phyloP scores from a whole-genome alignment of 2,888 invertebrate genomes.

The Priocnemis perturbator region DNA sequence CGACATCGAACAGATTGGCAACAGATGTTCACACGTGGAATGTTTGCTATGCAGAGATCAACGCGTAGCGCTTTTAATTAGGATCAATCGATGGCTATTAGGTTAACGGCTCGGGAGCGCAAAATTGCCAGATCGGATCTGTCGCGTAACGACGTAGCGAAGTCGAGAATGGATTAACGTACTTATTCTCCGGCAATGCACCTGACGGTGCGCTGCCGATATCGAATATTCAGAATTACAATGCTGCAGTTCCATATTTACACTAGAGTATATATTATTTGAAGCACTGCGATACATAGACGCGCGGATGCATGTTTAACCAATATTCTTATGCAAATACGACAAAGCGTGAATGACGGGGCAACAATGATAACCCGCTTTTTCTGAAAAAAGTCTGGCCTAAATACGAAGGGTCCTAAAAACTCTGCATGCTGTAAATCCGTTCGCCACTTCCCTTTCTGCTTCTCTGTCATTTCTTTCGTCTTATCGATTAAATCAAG shows the following conservation, averaged over 20 bases:
- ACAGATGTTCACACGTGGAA: slow-evolving; percentile 67
- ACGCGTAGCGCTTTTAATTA: slow-evolving; percentile 55
- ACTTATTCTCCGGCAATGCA: no score
- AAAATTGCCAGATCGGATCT: slow-evolving; percentile 65
- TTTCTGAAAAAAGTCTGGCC: slow-evolving; percentile 45
- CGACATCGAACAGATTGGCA: slow-evolving; percentile 65
- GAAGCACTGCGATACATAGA: no score
- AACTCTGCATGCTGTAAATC: slow-evolving; percentile 48
- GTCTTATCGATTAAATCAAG: no score
- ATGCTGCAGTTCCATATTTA: no score
- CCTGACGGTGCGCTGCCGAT: neutral
- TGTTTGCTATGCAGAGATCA: slow-evolving; percentile 65
- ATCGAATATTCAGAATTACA: neutral
- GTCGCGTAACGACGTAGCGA: slow-evolving; percentile 18
- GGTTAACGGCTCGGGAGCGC: slow-evolving; percentile 66
- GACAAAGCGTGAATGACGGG: slow-evolving; percentile 26
- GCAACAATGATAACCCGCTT: slow-evolving; percentile 35
- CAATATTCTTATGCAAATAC: no score
- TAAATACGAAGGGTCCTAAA: slow-evolving; percentile 49
- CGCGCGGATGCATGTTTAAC: no score
- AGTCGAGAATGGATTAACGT: slow-evolving; percentile 3
- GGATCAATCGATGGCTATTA: slow-evolving; percentile 68
- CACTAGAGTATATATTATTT: no score
- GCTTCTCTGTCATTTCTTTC: neutral
- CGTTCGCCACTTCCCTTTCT: slow-evolving; percentile 41